Evolutionary conservation across 2,888 invertebrate species (phyloP), one percentile per base, ranked within the genome.

Genomic region (Drosophila fulvimacula): DNA sequence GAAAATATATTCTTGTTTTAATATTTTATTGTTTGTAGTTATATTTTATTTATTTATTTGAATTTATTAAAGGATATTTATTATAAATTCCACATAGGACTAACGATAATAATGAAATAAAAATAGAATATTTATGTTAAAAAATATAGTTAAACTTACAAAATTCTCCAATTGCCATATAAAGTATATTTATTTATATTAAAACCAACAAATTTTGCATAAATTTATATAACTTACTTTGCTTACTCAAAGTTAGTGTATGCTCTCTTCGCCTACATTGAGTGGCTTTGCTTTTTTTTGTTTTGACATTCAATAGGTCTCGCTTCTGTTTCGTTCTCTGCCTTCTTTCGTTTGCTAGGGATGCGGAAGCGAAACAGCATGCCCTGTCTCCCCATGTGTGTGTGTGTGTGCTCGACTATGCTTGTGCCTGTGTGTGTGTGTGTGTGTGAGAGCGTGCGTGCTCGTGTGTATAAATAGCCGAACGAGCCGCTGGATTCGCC

Each of bases 301-400:
- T 76, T 82, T 76, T 84, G 85, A 64, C 72, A 79, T 84, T 88
- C 88, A 82, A 73, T 88, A 69, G 88, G 67, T 69, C 59, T 69
- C 60, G 67, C 61, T 49, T 63, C 41, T 15, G 53, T 46, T 72
- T 53, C 74, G 52, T 46, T 46, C 38, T 24, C 15, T 42, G 53
- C 21, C 41, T 52, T 42, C 48, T 48, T 49, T 62, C 75, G 42
- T 61, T 59, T 61, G 55, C 17, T 64, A 39, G 49, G 80, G 69
- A 79, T 68, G 73, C 85, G 82, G 70, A 85, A 74, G 66, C 60
- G 44, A 49, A 63, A 60, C 36, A 64, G 49, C 56, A 44, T 51
- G 36, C 11, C 38, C 17, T 39, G 21, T 49, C 10, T 48, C 5
- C 46, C 34, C 51, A 17, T 51, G 42, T 56, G 24, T 59, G 69